Percentiles rank a stretch among this genome's conserved stretches.
Conservation (phyloP, 2,888 invertebrate genomes). For the Beris chalybata region DNA sequence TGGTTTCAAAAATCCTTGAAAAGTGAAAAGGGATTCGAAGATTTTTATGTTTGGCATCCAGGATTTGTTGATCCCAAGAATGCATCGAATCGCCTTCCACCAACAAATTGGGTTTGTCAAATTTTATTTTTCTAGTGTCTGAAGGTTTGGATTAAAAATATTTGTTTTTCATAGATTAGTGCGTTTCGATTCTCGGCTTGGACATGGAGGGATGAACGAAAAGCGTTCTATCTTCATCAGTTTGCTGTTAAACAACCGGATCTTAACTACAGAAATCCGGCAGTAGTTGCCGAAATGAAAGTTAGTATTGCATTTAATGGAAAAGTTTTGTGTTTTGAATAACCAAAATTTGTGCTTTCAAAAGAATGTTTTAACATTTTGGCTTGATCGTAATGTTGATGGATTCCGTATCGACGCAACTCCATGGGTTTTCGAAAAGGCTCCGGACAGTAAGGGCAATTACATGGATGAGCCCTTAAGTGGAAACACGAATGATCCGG, state of each 20-base stretch:
- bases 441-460: conserved; percentile 44
- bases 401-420: conserved; percentile 75
- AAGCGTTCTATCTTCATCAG: conserved; percentile 70
- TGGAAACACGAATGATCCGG: conserved; percentile 56
- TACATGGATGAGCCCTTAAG: conserved; percentile 60
- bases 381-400: conserved; percentile 77
- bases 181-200: conserved; percentile 69
- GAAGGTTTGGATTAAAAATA: not conserved
- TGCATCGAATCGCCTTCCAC: conserved; percentile 58
- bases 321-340: not conserved
- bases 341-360: conserved; percentile 29
- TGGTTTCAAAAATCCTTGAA: conserved; percentile 81
- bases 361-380: conserved; percentile 67
- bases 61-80: conserved; percentile 56
- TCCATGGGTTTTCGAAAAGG: conserved; percentile 52
- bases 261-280: conserved; percentile 66
- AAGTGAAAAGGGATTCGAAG: conserved; percentile 60
- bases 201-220: conserved; percentile 64
- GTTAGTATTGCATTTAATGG: conserved; percentile 45
- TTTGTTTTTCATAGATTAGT: conserved; percentile 49
- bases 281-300: conserved; percentile 63
- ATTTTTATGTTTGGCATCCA: conserved; percentile 78
- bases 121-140: conserved; percentile 35
- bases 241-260: conserved; percentile 69
- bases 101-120: conserved; percentile 72